Conservation (phyloP, 2,113 vertebrate species). For the Scomber japonicus region DNA sequence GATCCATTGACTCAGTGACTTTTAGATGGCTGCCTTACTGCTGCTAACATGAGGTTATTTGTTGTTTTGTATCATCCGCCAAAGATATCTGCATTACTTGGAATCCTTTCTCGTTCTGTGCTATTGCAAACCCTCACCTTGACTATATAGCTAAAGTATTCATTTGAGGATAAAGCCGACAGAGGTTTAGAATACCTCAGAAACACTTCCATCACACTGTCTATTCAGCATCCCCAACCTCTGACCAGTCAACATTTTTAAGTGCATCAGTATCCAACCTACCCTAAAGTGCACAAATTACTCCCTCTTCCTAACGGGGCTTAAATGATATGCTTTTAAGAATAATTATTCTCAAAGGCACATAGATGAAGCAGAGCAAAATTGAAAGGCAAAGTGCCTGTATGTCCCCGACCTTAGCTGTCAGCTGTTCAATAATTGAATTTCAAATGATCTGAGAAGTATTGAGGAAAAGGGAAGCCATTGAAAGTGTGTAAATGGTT, state of each 20-base stretch:
- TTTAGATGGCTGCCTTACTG: not conserved
- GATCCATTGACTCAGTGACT: too few species aligned
- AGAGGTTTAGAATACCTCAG: not conserved
- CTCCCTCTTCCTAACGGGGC: constrained; percentile 44
- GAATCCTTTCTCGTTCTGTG: not conserved
- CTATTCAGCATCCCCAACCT: constrained; percentile 9
- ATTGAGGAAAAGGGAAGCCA: constrained; percentile 65
- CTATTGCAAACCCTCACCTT: not conserved
- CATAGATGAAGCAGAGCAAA: constrained; percentile 55
- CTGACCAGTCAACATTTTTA: constrained; percentile 53
- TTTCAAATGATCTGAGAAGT: constrained; percentile 79
- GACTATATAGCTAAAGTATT: not conserved
- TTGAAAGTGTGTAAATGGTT: constrained; percentile 65
- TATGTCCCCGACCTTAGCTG: constrained; percentile 68
- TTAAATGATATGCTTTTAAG: constrained; percentile 78
- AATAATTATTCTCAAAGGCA: constrained; percentile 78
- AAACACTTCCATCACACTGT: not conserved
- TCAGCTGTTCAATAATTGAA: constrained; percentile 82
- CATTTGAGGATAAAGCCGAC: not conserved
- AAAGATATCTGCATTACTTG: not conserved
- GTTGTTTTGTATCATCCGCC: not conserved
- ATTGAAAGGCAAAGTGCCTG: constrained; percentile 46
- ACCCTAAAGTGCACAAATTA: constrained; percentile 51
- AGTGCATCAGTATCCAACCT: constrained; percentile 43
- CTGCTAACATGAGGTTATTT: not conserved